Percentiles rank a stretch among this genome's conserved stretches.
Conservation (phyloP, 2,113 vertebrate genomes). For the Merops nubicus region DNA sequence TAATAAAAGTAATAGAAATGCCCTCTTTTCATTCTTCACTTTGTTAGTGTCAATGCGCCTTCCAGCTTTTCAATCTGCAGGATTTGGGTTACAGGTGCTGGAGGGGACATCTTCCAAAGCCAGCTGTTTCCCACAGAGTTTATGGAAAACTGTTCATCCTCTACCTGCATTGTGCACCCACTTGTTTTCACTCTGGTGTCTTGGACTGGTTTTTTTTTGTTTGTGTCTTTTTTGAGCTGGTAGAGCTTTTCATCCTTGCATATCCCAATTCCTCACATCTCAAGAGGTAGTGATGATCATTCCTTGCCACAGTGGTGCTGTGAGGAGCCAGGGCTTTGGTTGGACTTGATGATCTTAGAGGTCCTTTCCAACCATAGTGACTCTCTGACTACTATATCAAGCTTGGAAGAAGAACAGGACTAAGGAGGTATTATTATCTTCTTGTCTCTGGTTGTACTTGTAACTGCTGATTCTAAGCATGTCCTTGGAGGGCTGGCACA, state of each 20-base stretch:
- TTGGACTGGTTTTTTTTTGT: too few relatives aligned
- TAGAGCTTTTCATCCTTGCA: neutral
- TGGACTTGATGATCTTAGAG: too few relatives aligned
- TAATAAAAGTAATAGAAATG: neutral
- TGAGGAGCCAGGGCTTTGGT: neutral
- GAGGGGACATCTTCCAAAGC: neutral
- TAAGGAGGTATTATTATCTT: neutral
- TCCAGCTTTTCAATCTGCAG: neutral
- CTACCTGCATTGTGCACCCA: neutral
- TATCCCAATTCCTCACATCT: neutral
- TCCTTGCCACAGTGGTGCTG: neutral
- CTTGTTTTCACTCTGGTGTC: neutral
- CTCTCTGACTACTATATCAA: too few relatives aligned
- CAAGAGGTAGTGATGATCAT: neutral
- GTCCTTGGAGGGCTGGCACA: neutral
- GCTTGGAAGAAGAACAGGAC: neutral
- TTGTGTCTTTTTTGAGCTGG: neutral
- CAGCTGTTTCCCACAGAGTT: neutral
- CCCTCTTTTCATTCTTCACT: neutral
- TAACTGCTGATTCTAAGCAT: neutral
- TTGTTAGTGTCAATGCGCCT: neutral
- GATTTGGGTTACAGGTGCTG: neutral
- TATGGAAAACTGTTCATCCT: neutral
- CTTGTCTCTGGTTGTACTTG: neutral
- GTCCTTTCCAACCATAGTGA: too few relatives aligned